phyloP scores from a whole-genome alignment of 2,113 vertebrate genomes.

The Coregonus clupeaformis region DNA sequence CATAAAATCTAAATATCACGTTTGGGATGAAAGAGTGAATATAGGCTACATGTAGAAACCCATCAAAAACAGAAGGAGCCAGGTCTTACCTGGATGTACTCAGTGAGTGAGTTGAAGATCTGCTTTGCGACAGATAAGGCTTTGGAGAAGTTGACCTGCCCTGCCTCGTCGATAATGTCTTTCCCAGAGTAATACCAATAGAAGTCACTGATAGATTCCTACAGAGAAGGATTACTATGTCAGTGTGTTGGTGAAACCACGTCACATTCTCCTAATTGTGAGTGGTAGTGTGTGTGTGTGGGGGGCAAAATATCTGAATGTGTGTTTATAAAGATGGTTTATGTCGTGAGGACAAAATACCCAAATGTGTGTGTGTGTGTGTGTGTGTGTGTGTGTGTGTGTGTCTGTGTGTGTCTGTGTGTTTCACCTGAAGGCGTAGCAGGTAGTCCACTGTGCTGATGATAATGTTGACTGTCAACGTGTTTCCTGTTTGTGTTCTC shows the following conservation, averaged over 20 bases:
- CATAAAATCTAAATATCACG: no score
- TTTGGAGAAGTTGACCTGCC: slow-evolving; percentile 94
- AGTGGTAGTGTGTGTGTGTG: neutral
- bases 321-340: no score
- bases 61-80: no score
- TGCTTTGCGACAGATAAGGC: slow-evolving; percentile 93
- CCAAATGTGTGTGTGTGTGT: neutral
- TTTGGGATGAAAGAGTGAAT: no score
- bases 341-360: no score
- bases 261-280: neutral
- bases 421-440: slow-evolving; percentile 76
- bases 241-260: neutral
- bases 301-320: neutral
- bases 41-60: no score
- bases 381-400: no score
- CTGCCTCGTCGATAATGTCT: slow-evolving; percentile 93
- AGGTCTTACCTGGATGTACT: slow-evolving; percentile 81
- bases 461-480: slow-evolving; percentile 96
- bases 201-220: slow-evolving; percentile 99
- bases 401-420: neutral
- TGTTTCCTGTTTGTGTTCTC: slow-evolving; percentile 96
- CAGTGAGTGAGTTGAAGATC: slow-evolving; percentile 98
- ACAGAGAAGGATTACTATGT: neutral
- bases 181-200: slow-evolving; percentile 99
- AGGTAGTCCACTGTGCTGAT: slow-evolving; percentile 98